Evolutionary conservation across 92 coral and sea anemone species (phyloP).

Genomic region (Siderastrea siderea): DNA sequence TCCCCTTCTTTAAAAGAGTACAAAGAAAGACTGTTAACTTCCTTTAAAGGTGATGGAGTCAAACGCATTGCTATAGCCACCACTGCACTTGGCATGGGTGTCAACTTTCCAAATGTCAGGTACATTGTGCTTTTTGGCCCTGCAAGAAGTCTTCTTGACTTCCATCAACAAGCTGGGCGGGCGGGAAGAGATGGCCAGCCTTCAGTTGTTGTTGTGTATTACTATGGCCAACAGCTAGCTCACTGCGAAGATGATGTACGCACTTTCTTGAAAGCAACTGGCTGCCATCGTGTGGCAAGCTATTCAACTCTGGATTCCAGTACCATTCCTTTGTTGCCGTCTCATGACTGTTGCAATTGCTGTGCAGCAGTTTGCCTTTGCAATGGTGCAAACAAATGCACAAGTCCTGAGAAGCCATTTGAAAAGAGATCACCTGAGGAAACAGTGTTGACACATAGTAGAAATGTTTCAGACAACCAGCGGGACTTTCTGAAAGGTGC

Average conservation of each 20-base stretch:
- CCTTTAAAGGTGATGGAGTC: slow-evolving; percentile 55
- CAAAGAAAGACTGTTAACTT: slow-evolving; percentile 29
- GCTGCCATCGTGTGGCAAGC: slow-evolving; percentile 70
- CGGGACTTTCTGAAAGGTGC: not conserved
- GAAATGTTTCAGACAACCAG: not conserved
- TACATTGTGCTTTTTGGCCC: slow-evolving; percentile 66
- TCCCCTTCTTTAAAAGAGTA: slow-evolving; percentile 51
- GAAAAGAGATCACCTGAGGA: not conserved
- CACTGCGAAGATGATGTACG: slow-evolving; percentile 66
- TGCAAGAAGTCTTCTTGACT: slow-evolving; percentile 55
- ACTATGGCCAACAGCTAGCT: slow-evolving; percentile 72
- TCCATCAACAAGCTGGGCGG: slow-evolving; percentile 66
- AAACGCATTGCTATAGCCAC: slow-evolving; percentile 49
- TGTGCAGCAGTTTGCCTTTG: slow-evolving; percentile 30
- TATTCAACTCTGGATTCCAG: slow-evolving; percentile 50
- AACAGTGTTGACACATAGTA: not conserved
- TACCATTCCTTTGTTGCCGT: slow-evolving; percentile 31
- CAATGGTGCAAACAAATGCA: too few relatives aligned
- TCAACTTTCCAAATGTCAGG: slow-evolving; percentile 62
- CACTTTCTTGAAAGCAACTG: slow-evolving; percentile 55
- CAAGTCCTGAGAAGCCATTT: too few relatives aligned
- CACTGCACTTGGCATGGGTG: slow-evolving; percentile 73
- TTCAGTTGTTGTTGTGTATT: slow-evolving; percentile 39
- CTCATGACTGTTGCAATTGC: slow-evolving; percentile 48
- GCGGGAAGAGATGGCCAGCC: slow-evolving; percentile 52